These are phyloP conservation scores for Brachyptera putata DNA, from an alignment of 2,888 invertebrate species.

Conservation along the genomic window DNA sequence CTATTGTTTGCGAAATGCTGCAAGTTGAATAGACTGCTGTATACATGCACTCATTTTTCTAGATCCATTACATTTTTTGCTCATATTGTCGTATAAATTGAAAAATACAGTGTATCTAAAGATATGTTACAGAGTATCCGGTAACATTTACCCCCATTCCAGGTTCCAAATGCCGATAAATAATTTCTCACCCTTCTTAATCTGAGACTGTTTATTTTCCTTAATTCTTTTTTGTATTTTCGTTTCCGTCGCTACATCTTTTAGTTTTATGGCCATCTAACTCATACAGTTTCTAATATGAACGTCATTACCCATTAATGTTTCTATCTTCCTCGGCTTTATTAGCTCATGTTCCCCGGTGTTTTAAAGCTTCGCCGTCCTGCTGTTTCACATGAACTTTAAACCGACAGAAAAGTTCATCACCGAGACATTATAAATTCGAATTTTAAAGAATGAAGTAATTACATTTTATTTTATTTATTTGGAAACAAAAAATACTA, in stretches of 20 bases:
- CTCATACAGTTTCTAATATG: not conserved
- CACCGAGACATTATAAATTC: not conserved
- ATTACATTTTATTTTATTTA: too few relatives aligned
- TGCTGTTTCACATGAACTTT: not conserved
- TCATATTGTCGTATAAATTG: not conserved
- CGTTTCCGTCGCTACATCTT: too few relatives aligned
- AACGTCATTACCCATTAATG: not conserved
- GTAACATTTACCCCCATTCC: not conserved
- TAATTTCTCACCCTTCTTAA: not conserved
- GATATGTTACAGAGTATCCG: too few relatives aligned
- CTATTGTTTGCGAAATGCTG: too few relatives aligned
- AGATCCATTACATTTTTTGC: too few relatives aligned
- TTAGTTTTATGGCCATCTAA: not conserved
- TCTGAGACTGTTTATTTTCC: not conserved
- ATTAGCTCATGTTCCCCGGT: not conserved
- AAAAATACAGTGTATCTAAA: not conserved
- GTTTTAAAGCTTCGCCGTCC: not conserved
- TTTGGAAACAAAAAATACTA: not conserved
- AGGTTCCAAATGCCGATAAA: not conserved
- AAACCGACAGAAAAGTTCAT: too few relatives aligned
- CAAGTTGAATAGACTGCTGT: too few relatives aligned
- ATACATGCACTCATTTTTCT: too few relatives aligned
- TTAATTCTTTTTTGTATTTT: not conserved
- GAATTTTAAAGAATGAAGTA: not conserved
- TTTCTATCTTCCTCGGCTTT: not conserved